Percentiles rank a stretch among this genome's conserved stretches.
Evolutionary conservation across 2,113 vertebrate genomes (phyloP).

Genomic region (Melospiza georgiana): DNA sequence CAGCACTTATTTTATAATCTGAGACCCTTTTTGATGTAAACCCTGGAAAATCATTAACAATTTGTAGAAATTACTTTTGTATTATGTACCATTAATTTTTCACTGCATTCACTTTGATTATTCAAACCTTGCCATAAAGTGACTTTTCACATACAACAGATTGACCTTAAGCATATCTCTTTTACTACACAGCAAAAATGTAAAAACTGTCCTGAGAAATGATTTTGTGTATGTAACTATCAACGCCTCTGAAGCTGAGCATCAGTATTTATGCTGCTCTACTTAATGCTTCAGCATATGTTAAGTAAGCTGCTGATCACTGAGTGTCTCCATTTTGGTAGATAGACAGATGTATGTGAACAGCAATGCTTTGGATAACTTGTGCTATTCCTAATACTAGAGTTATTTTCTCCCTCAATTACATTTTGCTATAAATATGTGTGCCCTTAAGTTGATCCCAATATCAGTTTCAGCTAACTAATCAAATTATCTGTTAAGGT

Average conservation of each 20-base stretch:
- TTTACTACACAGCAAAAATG: neutral
- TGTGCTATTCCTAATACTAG: conserved; percentile 56
- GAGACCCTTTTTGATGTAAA: neutral
- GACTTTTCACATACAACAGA: neutral
- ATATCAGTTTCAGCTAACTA: conserved; percentile 65
- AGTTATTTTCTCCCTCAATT: conserved; percentile 68
- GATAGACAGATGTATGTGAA: conserved; percentile 30
- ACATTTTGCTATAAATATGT: conserved; percentile 68
- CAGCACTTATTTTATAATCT: neutral
- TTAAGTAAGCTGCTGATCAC: neutral
- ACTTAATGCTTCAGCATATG: neutral
- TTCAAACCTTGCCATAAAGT: neutral
- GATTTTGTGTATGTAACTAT: neutral
- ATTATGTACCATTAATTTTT: neutral
- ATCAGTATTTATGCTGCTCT: neutral
- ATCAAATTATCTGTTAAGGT: conserved; percentile 66
- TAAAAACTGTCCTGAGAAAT: conserved; percentile 12
- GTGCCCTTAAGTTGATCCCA: conserved; percentile 66
- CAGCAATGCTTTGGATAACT: conserved; percentile 43
- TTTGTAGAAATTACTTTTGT: neutral
- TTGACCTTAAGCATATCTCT: neutral
- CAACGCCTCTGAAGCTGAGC: neutral
- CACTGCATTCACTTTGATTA: neutral
- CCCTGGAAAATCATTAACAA: neutral
- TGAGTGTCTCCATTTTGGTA: conserved; percentile 17